Evolutionary conservation across 37 sponge, comb jelly and placozoan species (phyloP), one percentile per base, ranked within the genome.

Genomic region (Eunapius fragilis): DNA sequence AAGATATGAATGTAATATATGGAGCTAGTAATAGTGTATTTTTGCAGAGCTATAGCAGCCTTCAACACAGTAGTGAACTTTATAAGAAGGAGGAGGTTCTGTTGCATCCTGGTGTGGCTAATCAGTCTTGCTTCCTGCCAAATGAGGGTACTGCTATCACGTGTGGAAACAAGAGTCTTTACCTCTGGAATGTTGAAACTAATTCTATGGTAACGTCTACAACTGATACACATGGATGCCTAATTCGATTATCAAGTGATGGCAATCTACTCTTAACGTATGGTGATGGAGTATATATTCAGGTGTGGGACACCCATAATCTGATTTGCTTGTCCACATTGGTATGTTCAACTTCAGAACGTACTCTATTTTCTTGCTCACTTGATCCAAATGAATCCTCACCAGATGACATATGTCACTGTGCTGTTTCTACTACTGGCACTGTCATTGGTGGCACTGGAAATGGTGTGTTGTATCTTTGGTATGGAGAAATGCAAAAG

Each of bases 371-470:
- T 22, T 49, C 23, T 28, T 4, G 28, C 4, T 12, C 34, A 10
- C 58, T 2, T 38, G 74, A 78, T 78, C 87, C 78, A 72, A 58
- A 77, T 72, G 17, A 7, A 7, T 79, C 87, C 10, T 78, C 87
- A 45, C 71, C 70, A 4, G 11, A 37, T 24, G 80, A 86, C 26
- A 79, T 86, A 28, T 79, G 79, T 31, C 72, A 70, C 73, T 78
- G 87, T 86, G 87, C 87, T 37, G 87, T 86, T 13, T 86, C 87
- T 7, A 50, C 17, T 0, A 47, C 36, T 2, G 74, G 73, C 23
- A 37, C 37, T 31, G 87, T 86, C 47, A 80, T 86, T 11, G 87
- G 87, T 1, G 87, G 87, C 1, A 86, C 87, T 0, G 80, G 80
- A 6, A 30, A 86, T 50, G 87, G 87, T 3, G 4, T 4, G 11